Base-by-base conservation (phyloP, 2,888 invertebrate species). In the Ormyrus labotus region DNA sequence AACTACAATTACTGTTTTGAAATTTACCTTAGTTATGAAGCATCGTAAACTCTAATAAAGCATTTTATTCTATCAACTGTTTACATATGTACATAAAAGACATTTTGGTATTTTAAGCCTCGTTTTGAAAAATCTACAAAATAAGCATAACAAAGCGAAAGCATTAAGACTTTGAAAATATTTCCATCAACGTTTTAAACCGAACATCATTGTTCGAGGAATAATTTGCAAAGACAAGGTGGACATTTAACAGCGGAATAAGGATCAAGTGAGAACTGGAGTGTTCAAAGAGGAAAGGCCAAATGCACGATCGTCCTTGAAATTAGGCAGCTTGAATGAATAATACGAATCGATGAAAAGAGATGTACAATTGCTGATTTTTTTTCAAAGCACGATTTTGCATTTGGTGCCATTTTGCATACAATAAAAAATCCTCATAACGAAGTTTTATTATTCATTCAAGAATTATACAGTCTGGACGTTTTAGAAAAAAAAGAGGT, bases 371-470 rank as follows among this genome's bases (percentile, higher is more conserved):
- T 75, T 19, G 48, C 6, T 71, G 75, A 69, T 67, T 80, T 64
- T 74, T 80, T 85, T 87, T 88, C 88, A 88, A 82, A 89, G 83
- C 85, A 88, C 87, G 89, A 88, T 87, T 87, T 85, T 88, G 89
- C 88, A 88, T 89, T 89, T 87, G 88, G 86, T 75, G 67, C 71
- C 64, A 61, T 55, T 84, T 84, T 73, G 77, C 81, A 83, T 85
- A 81, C 80, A 84, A 84, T 80, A 75, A 81, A 65, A 80, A 83
- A 81, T 82, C 63, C 76, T 83, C 80, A 83, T 58, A 34, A 78
- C 67, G 57, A 76, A 78, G 69, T 87, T 90, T 90, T 90, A 90
- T 90, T 90, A 90, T 89, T 90, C 90, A 90, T 90, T 89, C 90
- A 90, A 88, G 85, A 85, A 82, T 34, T 83, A 85, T 85, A 87